Base-by-base conservation (phyloP, 2,888 invertebrate species). In the Nowickia ferox region DNA sequence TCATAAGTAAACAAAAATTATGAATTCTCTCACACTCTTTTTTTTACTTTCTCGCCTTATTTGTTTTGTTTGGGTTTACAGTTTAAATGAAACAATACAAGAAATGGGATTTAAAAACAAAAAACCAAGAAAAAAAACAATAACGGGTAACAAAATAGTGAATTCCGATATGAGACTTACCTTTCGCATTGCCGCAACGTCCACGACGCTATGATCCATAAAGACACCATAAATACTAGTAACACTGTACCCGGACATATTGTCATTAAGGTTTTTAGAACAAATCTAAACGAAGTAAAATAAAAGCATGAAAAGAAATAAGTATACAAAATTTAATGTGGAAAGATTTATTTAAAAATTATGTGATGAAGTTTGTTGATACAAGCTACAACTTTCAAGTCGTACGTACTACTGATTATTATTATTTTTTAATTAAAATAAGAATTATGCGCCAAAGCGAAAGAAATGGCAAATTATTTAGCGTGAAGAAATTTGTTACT, bases 121-220 rank as follows among this genome's bases (percentile, higher is more conserved):
- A 61, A 55, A 80, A 57, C 57, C 40, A 72, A 51, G 11, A 44
- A 51, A 63, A 72, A 79, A 71, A 40, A 71, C 48, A 51, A 59
- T 76, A 82, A 77, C 71, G 40, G 65, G 65, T 63, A 69, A 84
- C 44, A 76, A 59, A 46, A 1, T 72, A 48, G 17, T 57, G 57
- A 9, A 44, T 55, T 72, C 22, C 61, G 9, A 57, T 38, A 2
- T 68, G 44, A 63, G 19, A 93, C 94, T 94, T 94, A 99, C 98
- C 99, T 97, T 95, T 99, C 99, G 93, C 99, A 99, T 90, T 99
- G 98, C 89, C 99, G 95, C 89, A 99, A 94, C 87, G 98, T 98
- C 99, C 99, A 99, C 92, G 98, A 98, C 88, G 99, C 99, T 91
- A 99, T 98, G 93, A 99, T 98, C 99, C 99, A 99, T 87, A 99